Evolutionary conservation across 1,140 invertebrate genomes (phyloP), one percentile per base, ranked within the genome.

Genomic region (Drosophila kikkawai): DNA sequence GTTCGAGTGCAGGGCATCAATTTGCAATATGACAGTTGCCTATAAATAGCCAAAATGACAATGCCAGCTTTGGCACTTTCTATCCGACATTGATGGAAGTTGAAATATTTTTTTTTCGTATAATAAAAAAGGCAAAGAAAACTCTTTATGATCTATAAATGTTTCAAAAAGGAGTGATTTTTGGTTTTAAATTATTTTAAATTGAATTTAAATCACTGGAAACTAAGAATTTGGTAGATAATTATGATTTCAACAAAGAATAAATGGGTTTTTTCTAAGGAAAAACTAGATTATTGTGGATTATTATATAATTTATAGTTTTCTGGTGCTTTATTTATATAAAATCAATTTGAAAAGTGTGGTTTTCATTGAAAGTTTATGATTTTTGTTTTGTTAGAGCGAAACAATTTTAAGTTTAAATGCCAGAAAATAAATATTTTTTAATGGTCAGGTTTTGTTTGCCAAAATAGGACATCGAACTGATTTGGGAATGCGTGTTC

Each of bases 1-100:
- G 67, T 32, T 76, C 37, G 45, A 69, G 66, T 76, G 71, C 57
- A 64, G 45, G 75, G 75, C 82, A 87, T 86, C 82, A 87, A 75
- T 82, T 87, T 87, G 71, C 80, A 51, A 67, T 77, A 80, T 87
- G 83, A 83, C 84, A 80, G 76, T 59, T 79, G 82, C 75, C 82
- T 82, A 86, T 83, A 83, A 83, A 84, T 80, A 76, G 71, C 61
- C 48, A 50, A 60, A 73, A 65, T 71, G 75, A 78, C 65, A 75
- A 81, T 75, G 66, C 66, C 66, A 60, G 44, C 67, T 56, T 67
- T 53, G 64, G 47, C 68, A 71, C 77, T 77, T 79, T 64, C 58
- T 37, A 53, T 12, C 26, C 48, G 22, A 80, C 76, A 84, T 67
- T 80, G 58, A 84, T 74, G 69, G 34, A 57, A 71, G 47, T 51